These are phyloP conservation scores for Hemicentrotus pulcherrimus DNA, from an alignment of 35 echinoderm and acorn worm species.

Conservation along the genomic window DNA sequence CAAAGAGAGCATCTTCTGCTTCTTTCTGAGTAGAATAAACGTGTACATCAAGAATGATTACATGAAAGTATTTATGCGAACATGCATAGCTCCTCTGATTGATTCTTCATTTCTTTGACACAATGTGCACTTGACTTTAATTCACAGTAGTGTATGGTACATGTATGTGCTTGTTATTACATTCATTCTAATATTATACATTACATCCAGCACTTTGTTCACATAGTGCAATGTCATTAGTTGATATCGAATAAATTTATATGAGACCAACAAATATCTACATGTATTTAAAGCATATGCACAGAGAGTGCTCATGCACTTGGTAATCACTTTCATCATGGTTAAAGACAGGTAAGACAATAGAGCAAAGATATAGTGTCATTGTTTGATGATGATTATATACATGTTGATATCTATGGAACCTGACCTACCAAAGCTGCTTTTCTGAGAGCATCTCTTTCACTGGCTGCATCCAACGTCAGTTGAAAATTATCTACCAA, in stretches of 20 bases:
- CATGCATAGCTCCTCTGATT: no score
- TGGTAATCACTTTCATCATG: no score
- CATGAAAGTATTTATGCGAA: no score
- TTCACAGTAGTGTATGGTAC: neutral
- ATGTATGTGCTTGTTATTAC: neutral
- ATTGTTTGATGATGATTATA: no score
- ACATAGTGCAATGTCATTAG: neutral
- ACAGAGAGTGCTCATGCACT: no score
- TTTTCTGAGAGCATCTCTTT: slow-evolving; percentile 72
- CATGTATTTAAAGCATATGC: no score
- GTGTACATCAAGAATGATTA: no score
- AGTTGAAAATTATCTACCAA: slow-evolving; percentile 95
- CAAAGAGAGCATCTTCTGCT: slow-evolving; percentile 48
- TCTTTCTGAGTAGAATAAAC: neutral
- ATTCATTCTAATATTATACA: neutral
- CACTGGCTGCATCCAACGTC: slow-evolving; percentile 79
- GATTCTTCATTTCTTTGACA: no score
- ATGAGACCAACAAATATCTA: neutral
- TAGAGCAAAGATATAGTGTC: no score
- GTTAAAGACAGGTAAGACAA: no score
- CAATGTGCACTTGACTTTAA: no score
- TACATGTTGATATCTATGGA: neutral
- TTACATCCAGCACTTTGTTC: neutral
- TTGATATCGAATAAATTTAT: neutral
- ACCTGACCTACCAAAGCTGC: slow-evolving; percentile 56